phyloP scores from a whole-genome alignment of 1,140 invertebrate species.

The Linepithema humile region DNA sequence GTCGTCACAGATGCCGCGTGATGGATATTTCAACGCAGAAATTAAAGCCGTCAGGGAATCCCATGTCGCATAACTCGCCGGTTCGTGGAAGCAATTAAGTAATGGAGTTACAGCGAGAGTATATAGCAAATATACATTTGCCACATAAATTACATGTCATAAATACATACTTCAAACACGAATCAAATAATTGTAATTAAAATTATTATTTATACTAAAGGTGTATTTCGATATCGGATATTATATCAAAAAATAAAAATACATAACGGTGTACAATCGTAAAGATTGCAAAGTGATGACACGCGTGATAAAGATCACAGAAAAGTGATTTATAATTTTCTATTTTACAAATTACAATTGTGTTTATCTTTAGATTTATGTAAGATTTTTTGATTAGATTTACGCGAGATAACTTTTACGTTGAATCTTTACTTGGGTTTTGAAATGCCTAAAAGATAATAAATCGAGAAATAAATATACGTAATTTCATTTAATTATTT shows the following conservation, averaged over 20 bases:
- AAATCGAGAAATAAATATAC: neutral
- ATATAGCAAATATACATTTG: neutral
- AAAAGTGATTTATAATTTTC: too few relatives aligned
- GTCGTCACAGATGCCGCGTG: conserved; percentile 16
- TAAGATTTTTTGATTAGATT: too few relatives aligned
- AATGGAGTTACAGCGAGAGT: conserved; percentile 32
- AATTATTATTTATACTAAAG: neutral
- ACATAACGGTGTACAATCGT: too few relatives aligned
- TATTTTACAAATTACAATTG: too few relatives aligned
- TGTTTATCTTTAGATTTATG: too few relatives aligned
- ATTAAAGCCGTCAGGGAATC: conserved; percentile 45
- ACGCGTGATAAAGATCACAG: too few relatives aligned
- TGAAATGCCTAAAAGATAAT: neutral
- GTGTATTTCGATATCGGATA: too few relatives aligned
- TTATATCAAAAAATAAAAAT: too few relatives aligned
- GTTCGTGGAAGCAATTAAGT: conserved; percentile 39
- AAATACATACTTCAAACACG: neutral
- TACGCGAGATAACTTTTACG: neutral
- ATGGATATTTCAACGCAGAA: conserved; percentile 32
- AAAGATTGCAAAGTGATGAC: too few relatives aligned
- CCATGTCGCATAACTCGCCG: conserved; percentile 17
- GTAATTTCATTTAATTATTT: neutral
- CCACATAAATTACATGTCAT: neutral
- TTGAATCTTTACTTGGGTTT: neutral
- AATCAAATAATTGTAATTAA: neutral